These are phyloP conservation scores for Pogonomyrmex californicus DNA, from an alignment of 1,140 invertebrate species.

Conservation along the genomic window DNA sequence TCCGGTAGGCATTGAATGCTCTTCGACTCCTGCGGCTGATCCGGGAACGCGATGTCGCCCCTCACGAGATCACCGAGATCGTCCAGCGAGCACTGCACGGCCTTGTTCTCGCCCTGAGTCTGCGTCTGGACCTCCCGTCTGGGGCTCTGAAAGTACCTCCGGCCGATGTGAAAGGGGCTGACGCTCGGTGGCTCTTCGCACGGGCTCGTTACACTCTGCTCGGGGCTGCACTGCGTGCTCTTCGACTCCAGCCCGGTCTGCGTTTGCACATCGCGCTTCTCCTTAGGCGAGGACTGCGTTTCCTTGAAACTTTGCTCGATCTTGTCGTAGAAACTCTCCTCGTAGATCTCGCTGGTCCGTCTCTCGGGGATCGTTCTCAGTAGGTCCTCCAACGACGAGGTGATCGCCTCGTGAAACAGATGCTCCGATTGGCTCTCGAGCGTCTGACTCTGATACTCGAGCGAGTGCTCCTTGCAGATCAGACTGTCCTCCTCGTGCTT, in stretches of 20 bases:
- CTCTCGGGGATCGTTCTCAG: constrained; percentile 17
- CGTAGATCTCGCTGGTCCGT: constrained; percentile 39
- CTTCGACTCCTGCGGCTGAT: constrained; percentile 81
- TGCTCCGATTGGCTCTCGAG: constrained; percentile 75
- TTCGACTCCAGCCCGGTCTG: constrained; percentile 77
- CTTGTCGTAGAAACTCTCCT: constrained; percentile 21
- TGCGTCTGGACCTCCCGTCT: constrained; percentile 81
- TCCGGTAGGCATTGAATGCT: constrained; percentile 78
- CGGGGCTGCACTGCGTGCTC: constrained; percentile 76
- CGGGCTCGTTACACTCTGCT: constrained; percentile 56
- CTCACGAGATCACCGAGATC: constrained; percentile 68
- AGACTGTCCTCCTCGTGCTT: constrained; percentile 72
- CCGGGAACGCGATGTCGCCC: constrained; percentile 75
- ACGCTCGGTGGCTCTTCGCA: constrained; percentile 8
- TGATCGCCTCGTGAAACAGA: constrained; percentile 10
- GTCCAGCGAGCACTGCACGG: constrained; percentile 81
- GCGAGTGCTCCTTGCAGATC: constrained; percentile 78
- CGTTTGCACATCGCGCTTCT: constrained; percentile 73
- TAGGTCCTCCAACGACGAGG: constrained; percentile 61
- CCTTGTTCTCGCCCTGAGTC: constrained; percentile 82
- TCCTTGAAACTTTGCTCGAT: constrained; percentile 65
- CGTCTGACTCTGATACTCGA: constrained; percentile 80
- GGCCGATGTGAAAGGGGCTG: constrained; percentile 17
- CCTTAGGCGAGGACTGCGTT: constrained; percentile 66
- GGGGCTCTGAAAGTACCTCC: constrained; percentile 73